These are phyloP conservation scores for Nesoenas mayeri DNA, from an alignment of 2,113 vertebrate genomes.

Conservation along the genomic window DNA sequence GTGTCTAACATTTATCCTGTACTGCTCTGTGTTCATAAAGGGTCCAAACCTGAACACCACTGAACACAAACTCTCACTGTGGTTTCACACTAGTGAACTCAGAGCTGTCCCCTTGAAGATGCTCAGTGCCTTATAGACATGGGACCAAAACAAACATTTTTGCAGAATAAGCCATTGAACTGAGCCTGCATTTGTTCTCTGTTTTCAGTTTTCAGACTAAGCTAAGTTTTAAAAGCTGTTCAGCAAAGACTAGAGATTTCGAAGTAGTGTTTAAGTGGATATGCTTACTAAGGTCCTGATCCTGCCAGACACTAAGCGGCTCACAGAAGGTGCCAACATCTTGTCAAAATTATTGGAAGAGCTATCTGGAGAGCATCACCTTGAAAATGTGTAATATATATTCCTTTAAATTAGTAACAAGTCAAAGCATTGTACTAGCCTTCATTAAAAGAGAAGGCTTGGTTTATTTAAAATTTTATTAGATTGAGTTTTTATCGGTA, in stretches of 20 bases:
- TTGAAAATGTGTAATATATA: neutral
- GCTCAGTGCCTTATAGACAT: neutral
- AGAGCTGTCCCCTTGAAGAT: neutral
- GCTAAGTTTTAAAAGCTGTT: neutral
- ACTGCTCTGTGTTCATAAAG: constrained; percentile 35
- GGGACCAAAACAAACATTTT: neutral
- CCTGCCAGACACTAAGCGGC: neutral
- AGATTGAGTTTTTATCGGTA: no score
- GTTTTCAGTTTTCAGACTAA: neutral
- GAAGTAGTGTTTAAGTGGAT: neutral
- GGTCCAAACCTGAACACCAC: neutral
- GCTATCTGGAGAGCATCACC: neutral
- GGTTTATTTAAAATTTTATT: constrained; percentile 33
- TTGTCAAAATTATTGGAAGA: neutral
- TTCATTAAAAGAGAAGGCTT: constrained; percentile 24
- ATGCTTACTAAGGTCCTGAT: neutral
- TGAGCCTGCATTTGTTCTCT: no score
- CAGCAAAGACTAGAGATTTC: neutral
- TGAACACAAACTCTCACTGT: neutral
- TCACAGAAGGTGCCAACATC: neutral
- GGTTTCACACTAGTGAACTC: neutral
- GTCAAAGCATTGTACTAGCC: neutral
- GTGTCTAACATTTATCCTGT: constrained; percentile 13
- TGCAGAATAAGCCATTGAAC: no score
- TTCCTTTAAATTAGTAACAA: constrained; percentile 9